Evolutionary conservation across 1,140 invertebrate species (phyloP).

Genomic region (Atta texana): DNA sequence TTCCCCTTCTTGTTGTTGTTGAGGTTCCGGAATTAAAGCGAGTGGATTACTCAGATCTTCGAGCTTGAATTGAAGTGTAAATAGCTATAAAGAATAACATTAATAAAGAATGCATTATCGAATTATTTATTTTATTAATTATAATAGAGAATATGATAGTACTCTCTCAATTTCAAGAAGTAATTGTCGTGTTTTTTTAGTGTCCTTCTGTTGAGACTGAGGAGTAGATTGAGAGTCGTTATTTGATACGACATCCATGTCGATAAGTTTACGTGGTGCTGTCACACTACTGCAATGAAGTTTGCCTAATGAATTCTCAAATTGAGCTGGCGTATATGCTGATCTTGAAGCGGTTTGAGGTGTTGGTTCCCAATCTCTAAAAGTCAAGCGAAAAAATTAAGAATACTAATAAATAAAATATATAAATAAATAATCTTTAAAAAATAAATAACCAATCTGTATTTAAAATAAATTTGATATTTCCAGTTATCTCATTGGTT

Average conservation of each 20-base stretch:
- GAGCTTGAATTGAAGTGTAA: constrained; percentile 89
- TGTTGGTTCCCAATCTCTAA: constrained; percentile 82
- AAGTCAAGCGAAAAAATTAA: constrained; percentile 21
- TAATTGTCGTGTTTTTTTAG: constrained; percentile 91
- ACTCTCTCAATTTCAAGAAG: constrained; percentile 93
- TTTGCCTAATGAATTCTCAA: constrained; percentile 97
- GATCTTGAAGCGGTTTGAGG: constrained; percentile 86
- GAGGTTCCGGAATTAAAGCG: constrained; percentile 88
- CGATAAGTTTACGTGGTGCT: constrained; percentile 96
- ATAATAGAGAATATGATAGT: constrained; percentile 57
- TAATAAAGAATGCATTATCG: background rate
- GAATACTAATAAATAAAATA: background rate
- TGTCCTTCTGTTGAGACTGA: constrained; percentile 85
- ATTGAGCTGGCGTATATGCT: constrained; percentile 92
- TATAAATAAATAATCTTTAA: background rate
- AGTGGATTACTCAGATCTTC: constrained; percentile 92
- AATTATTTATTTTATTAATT: constrained; percentile 26
- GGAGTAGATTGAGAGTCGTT: constrained; percentile 85
- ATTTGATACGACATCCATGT: constrained; percentile 92
- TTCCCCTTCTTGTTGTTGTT: constrained; percentile 85
- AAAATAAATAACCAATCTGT: background rate
- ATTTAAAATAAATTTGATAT: background rate
- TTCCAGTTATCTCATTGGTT: background rate
- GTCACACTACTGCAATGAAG: constrained; percentile 95
- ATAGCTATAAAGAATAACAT: constrained; percentile 83